These are phyloP conservation scores for Corythoichthys haematopterus DNA, from an alignment of 2,113 vertebrate genomes.

Conservation along the genomic window DNA sequence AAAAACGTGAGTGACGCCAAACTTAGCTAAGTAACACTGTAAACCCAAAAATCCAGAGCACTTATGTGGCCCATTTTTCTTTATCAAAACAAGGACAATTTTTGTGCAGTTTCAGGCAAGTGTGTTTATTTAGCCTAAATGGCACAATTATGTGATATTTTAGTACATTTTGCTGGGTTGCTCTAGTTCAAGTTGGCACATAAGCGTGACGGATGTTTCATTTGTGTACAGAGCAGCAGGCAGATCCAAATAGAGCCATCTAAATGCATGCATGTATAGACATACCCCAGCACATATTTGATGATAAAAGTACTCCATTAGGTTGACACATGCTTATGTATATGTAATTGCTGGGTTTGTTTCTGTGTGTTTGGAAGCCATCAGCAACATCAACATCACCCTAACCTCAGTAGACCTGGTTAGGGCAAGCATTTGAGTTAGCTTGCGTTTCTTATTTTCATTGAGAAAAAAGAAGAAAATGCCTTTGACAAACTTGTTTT, in stretches of 20 bases:
- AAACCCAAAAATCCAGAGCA: conserved; percentile 28
- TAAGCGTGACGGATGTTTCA: neutral
- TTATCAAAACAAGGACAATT: conserved; percentile 12
- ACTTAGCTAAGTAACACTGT: conserved; percentile 50
- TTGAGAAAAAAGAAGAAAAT: too few relatives aligned
- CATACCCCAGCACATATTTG: neutral
- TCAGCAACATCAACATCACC: too few relatives aligned
- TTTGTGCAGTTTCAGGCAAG: conserved; percentile 27
- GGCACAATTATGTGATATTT: neutral
- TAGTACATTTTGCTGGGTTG: neutral
- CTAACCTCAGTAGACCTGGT: too few relatives aligned
- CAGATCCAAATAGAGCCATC: neutral
- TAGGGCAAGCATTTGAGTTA: too few relatives aligned
- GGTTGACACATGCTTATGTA: neutral
- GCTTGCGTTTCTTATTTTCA: too few relatives aligned
- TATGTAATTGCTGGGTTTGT: neutral
- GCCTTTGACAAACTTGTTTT: too few relatives aligned
- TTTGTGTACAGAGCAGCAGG: neutral
- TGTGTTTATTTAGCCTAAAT: conserved; percentile 47
- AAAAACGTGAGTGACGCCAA: conserved; percentile 57
- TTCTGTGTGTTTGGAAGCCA: neutral
- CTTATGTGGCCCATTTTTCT: conserved; percentile 28
- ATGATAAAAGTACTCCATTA: neutral
- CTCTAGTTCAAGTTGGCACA: neutral
- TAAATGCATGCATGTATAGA: neutral